Base-by-base conservation (phyloP, 2,888 invertebrate genomes). In the Polydrusus tereticollis region DNA sequence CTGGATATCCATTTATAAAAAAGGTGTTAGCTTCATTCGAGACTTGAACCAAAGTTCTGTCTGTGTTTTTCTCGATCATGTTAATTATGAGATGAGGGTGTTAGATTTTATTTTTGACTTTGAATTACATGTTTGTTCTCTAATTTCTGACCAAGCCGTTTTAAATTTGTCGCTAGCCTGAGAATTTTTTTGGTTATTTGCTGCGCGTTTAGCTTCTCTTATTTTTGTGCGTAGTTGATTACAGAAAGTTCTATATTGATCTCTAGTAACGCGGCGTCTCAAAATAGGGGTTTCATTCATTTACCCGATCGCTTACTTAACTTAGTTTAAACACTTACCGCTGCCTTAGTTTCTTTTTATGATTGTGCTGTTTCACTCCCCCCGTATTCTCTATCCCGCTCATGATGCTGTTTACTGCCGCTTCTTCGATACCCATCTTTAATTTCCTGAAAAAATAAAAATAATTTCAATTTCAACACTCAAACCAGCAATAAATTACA, bases 381-480 rank as follows among this genome's bases (percentile, higher is more conserved):
- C 94, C 95, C 47, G 95, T 94, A 86, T 94, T 94, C 87, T 94
- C 94, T 86, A 96, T 94, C 80, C 95, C 95, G 81, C 95, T 94
- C 94, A 95, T 93, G 82, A 96, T 96, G 85, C 92, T 93, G 88
- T 94, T 93, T 85, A 94, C 91, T 85, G 88, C 90, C 78, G 90
- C 90, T 80, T 94, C 94, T 82, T 93, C 93, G 84, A 96, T 93
- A 84, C 95, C 95, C 95, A 95, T 95, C 87, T 90, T 89, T 16
- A n/a, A 63, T 70, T 41, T 41, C 41, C 41, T 41, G 16, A 41
- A 41, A 41, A 12, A 16, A 41, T 16, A 41, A 16, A 26, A 26
- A 26, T 5, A 26, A 5, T 26, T 26, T 26, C 26, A 26, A 26
- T 5, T 26, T 5, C 7, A 26, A 5, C 7, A n/a, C n/a, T n/a